phyloP scores from a whole-genome alignment of 2,797 vertebrate species.

The Podargus strigoides region DNA sequence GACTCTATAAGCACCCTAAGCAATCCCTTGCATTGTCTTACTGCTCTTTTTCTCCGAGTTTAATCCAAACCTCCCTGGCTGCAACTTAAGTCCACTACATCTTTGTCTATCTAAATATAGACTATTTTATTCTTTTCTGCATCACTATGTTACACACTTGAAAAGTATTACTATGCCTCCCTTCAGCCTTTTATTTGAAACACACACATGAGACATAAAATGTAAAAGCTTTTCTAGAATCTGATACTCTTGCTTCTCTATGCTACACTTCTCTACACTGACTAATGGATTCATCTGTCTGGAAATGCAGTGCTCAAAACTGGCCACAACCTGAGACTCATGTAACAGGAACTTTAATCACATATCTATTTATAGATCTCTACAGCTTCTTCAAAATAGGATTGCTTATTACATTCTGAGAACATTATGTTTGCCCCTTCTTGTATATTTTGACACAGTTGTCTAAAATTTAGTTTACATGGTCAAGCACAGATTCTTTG shows the following conservation, averaged over 20 bases:
- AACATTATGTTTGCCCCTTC: neutral
- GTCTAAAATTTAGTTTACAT: neutral
- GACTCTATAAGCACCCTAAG: neutral
- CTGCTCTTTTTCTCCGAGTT: neutral
- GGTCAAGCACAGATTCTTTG: neutral
- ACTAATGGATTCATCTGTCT: rapidly evolving
- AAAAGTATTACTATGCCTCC: neutral
- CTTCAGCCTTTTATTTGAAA: neutral
- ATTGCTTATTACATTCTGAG: neutral
- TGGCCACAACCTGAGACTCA: neutral
- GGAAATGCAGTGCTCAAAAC: neutral
- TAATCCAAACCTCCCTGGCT: neutral
- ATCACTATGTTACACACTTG: neutral
- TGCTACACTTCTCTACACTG: rapidly evolving
- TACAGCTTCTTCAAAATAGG: neutral
- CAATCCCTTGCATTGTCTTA: too few relatives aligned
- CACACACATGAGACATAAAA: neutral
- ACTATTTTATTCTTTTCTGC: neutral
- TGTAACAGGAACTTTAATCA: neutral
- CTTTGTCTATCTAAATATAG: neutral
- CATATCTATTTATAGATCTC: rapidly evolving
- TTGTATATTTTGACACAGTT: neutral
- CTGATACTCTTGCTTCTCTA: neutral
- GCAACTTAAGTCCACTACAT: neutral
- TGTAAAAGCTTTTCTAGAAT: neutral